Evolutionary conservation across 2,888 invertebrate species (phyloP).

Genomic region (Drosophila cognata): DNA sequence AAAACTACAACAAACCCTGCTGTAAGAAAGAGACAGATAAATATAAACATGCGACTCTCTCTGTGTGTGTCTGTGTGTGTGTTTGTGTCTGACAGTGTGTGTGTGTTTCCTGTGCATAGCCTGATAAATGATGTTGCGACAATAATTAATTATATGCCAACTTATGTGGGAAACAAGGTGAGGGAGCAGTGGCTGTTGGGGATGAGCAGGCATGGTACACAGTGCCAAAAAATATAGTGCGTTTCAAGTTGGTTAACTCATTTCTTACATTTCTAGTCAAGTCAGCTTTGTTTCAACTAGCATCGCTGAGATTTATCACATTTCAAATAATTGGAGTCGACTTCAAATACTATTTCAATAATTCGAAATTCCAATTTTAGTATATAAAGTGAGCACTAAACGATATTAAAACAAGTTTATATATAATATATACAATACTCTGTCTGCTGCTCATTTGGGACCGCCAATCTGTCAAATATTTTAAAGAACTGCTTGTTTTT

Average conservation of each 20-base stretch:
- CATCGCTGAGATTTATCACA: background rate
- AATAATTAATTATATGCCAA: slow-evolving; percentile 75
- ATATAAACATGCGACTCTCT: slow-evolving; percentile 53
- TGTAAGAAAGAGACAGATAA: slow-evolving; percentile 22
- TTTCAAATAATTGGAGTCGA: background rate
- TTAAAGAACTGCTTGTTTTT: no score
- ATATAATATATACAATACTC: background rate
- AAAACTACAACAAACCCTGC: slow-evolving; percentile 13
- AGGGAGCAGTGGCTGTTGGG: background rate
- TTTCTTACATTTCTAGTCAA: background rate
- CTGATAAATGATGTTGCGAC: slow-evolving; percentile 81
- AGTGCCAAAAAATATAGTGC: background rate
- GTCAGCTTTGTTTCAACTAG: background rate
- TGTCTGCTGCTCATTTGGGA: no score
- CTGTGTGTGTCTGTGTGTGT: slow-evolving; percentile 41
- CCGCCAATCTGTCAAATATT: no score
- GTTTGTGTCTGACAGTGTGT: slow-evolving; percentile 31
- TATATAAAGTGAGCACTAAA: background rate
- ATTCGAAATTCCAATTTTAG: background rate
- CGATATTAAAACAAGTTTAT: background rate
- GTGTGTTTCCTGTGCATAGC: slow-evolving; percentile 66
- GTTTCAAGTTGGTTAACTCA: background rate
- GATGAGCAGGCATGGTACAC: background rate
- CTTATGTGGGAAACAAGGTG: slow-evolving; percentile 14
- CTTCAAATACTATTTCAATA: background rate